Evolutionary conservation across 1,140 invertebrate species (phyloP).

Genomic region (Tachypleus tridentatus): DNA sequence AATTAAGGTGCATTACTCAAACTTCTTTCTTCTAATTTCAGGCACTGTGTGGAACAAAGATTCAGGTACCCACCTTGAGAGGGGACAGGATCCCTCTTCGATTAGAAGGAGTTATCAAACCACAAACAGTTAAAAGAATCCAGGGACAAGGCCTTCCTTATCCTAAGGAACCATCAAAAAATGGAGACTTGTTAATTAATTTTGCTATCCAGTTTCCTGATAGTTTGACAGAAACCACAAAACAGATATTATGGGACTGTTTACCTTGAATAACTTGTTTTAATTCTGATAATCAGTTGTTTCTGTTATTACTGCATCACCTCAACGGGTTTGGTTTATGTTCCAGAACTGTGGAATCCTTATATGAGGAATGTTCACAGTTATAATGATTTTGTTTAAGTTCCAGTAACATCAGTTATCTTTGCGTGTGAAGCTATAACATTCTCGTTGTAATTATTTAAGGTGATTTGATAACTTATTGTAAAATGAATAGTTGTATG

Average conservation of each 20-base stretch:
- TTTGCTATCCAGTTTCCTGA: conserved; percentile 98
- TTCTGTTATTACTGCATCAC: too few relatives aligned
- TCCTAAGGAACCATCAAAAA: conserved; percentile 80
- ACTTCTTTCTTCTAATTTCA: conserved; percentile 38
- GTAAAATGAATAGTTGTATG: too few relatives aligned
- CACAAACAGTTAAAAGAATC: conserved; percentile 76
- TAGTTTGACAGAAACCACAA: conserved; percentile 60
- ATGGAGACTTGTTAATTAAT: conserved; percentile 88
- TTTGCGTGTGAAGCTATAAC: too few relatives aligned
- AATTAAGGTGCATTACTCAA: background rate
- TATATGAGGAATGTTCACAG: too few relatives aligned
- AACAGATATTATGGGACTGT: conserved; percentile 80
- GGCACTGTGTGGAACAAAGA: conserved; percentile 77
- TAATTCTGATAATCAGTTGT: too few relatives aligned
- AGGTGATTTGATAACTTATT: too few relatives aligned
- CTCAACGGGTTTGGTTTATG: too few relatives aligned
- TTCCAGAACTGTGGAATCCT: too few relatives aligned
- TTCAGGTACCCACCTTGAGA: conserved; percentile 84
- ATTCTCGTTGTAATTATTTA: too few relatives aligned
- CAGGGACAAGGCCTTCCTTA: conserved; percentile 87
- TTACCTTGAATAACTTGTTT: conserved; percentile 43
- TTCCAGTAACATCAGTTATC: too few relatives aligned
- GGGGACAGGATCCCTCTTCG: conserved; percentile 73
- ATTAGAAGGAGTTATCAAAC: conserved; percentile 72
- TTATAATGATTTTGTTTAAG: too few relatives aligned